These are phyloP conservation scores for Forpus xanthops DNA, from an alignment of 2,797 vertebrate genomes.

Conservation along the genomic window DNA sequence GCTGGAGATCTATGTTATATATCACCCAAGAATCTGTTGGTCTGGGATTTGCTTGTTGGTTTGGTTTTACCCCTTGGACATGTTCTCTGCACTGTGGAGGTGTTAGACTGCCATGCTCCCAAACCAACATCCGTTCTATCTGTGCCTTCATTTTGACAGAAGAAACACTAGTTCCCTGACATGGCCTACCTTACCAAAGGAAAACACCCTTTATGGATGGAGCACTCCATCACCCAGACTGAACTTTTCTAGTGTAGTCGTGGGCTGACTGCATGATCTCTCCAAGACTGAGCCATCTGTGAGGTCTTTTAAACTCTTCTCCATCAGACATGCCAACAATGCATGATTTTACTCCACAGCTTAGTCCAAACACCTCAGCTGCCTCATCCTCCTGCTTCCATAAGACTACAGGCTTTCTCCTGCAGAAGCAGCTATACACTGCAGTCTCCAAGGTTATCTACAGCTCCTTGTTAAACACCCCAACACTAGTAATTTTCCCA, in stretches of 20 bases:
- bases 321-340: background rate
- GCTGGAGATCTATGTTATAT: background rate
- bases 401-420: background rate
- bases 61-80: background rate
- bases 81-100: background rate
- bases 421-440: background rate
- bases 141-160: background rate
- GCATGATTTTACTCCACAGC: background rate
- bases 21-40: background rate
- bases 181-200: background rate
- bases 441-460: background rate
- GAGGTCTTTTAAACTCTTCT: background rate
- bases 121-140: background rate
- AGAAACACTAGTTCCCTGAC: background rate
- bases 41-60: background rate
- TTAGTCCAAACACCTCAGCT: background rate
- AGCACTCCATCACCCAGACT: background rate
- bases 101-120: background rate
- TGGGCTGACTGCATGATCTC: background rate
- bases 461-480: background rate
- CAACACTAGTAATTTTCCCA: background rate
- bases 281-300: background rate
- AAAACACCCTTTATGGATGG: background rate
- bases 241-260: background rate
- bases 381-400: background rate